phyloP scores from a whole-genome alignment of 64 coral and sea anemone genomes.

The Actinia tenebrosa region DNA sequence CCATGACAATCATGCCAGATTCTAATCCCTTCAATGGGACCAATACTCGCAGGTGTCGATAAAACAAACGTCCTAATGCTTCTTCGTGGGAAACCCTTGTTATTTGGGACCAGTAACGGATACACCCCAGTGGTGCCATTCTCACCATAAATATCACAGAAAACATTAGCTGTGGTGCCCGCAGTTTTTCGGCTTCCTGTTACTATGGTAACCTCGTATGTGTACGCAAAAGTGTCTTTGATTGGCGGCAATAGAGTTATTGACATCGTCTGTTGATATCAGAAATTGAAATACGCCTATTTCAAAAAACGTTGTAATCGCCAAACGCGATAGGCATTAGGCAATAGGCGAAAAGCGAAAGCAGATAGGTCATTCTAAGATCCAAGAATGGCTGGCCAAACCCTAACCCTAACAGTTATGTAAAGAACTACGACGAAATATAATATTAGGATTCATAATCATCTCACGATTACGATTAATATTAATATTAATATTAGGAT shows the following conservation, averaged over 20 bases:
- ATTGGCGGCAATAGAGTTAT: not conserved
- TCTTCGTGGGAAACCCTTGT: conserved; percentile 28
- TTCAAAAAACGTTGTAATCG: no score
- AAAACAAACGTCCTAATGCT: conserved; percentile 38
- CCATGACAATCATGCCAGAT: conserved; percentile 56
- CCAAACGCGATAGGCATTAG: no score
- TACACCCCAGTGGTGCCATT: conserved; percentile 8
- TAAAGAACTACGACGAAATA: no score
- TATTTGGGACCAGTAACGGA: conserved; percentile 11
- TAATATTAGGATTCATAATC: no score
- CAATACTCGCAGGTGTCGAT: conserved; percentile 26
- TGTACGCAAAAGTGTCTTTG: conserved; percentile 9
- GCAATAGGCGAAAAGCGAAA: no score
- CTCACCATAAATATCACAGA: conserved; percentile 40
- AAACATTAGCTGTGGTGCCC: conserved; percentile 44
- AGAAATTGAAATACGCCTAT: not conserved
- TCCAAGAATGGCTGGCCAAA: no score
- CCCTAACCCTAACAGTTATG: no score
- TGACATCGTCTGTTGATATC: not conserved
- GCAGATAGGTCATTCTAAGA: no score
- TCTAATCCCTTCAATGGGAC: conserved; percentile 27
- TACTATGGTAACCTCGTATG: conserved; percentile 48
- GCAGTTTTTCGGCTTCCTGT: conserved; percentile 43
- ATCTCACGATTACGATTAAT: no score
- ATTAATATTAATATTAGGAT: no score